phyloP scores from a whole-genome alignment of 2,888 invertebrate genomes.

The Drosophila histrio region DNA sequence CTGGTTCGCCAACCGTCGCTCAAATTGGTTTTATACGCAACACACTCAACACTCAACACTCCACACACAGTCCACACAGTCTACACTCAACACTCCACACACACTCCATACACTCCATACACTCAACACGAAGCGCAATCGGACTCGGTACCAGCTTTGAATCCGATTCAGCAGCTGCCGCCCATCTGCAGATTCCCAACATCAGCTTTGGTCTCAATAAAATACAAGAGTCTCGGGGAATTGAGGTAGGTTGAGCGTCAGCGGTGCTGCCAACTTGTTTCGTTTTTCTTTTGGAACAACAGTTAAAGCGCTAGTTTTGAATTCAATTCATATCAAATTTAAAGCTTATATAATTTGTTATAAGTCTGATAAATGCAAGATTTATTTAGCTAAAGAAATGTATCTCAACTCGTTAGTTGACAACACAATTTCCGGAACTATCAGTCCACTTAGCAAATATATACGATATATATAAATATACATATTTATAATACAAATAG shows the following conservation, averaged over 20 bases:
- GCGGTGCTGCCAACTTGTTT: conserved; percentile 59
- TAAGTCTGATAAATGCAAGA: not conserved
- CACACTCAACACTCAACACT: conserved; percentile 24
- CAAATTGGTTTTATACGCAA: conserved; percentile 75
- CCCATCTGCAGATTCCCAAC: conserved; percentile 22
- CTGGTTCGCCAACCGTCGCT: conserved; percentile 68
- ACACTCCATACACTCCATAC: not conserved
- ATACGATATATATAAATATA: not conserved
- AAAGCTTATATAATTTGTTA: not conserved
- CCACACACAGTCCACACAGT: not conserved
- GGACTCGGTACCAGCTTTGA: conserved; percentile 6
- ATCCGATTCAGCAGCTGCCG: conserved; percentile 1
- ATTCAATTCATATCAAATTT: conserved; percentile 24
- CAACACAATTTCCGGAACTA: conserved; percentile 7
- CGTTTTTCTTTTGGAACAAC: not conserved
- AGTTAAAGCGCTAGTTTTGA: not conserved
- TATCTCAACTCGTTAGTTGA: conserved; percentile 3
- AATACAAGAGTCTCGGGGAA: conserved; percentile 28
- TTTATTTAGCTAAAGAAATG: not conserved
- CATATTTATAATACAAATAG: not conserved
- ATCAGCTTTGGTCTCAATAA: conserved; percentile 12
- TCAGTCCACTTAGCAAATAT: conserved; percentile 12
- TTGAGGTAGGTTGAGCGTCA: conserved; percentile 65
- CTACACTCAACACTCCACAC: not conserved
- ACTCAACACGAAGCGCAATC: conserved; percentile 18